Conservation (phyloP, 2,797 vertebrate species). For the Capromys pilorides region DNA sequence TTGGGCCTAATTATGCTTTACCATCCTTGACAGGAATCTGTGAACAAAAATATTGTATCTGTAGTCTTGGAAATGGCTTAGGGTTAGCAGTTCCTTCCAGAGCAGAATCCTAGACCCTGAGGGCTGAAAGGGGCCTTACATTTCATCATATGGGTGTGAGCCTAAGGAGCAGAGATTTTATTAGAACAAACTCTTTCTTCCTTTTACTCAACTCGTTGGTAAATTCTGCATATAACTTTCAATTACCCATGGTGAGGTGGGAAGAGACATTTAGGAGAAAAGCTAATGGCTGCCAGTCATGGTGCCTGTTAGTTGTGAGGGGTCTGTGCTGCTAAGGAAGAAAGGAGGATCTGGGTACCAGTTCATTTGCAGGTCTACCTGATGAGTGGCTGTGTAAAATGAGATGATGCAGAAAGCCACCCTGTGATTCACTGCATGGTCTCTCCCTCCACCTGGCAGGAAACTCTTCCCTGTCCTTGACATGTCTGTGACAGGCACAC, state of each 20-base stretch:
- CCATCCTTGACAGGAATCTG: neutral
- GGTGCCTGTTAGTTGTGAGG: neutral
- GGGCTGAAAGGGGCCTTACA: neutral
- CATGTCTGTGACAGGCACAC: neutral
- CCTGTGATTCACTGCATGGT: neutral
- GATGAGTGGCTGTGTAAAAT: neutral
- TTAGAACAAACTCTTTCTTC: neutral
- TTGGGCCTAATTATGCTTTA: neutral
- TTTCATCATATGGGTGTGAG: neutral
- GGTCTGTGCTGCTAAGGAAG: neutral
- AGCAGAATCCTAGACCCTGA: fast-evolving
- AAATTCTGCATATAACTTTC: neutral
- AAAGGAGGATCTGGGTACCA: neutral
- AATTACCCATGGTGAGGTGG: neutral
- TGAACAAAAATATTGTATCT: neutral
- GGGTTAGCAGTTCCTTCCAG: neutral
- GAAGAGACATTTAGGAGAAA: neutral
- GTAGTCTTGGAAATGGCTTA: neutral
- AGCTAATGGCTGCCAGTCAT: fast-evolving
- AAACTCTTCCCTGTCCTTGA: neutral
- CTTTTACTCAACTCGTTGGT: neutral
- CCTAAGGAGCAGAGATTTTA: neutral
- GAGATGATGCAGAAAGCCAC: neutral
- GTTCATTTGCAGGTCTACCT: neutral
- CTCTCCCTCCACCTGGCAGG: neutral